A percentile compares a stretch with the other conserved stretches of the same genome.
Conservation (phyloP, 2,888 invertebrate genomes). For the Tetragonula carbonaria region DNA sequence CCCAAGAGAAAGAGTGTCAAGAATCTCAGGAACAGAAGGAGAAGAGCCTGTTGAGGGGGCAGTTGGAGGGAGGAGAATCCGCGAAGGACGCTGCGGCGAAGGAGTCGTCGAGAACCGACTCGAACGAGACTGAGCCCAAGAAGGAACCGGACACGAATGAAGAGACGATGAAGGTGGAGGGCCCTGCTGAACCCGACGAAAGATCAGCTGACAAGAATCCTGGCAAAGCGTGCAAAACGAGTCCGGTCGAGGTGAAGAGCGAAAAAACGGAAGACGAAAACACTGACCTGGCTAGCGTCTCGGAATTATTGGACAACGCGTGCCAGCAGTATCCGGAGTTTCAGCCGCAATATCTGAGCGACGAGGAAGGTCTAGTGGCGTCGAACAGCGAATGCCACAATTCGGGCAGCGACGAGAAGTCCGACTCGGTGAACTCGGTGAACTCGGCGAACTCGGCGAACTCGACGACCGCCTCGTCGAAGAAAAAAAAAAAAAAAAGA, state of each 20-base stretch:
- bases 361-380: constrained; percentile 92
- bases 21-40: constrained; percentile 67
- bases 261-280: constrained; percentile 83
- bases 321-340: constrained; percentile 84
- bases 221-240: constrained; percentile 52
- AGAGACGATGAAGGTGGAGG: constrained; percentile 2
- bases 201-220: constrained; percentile 79
- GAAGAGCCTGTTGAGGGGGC: constrained; percentile 77
- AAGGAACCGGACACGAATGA: constrained; percentile 36
- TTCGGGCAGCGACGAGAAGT: constrained; percentile 93
- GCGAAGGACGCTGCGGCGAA: constrained; percentile 68
- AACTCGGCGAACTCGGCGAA: constrained; percentile 76
- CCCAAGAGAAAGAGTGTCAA: constrained; percentile 75
- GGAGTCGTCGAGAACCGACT: constrained; percentile 60
- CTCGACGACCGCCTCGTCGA: constrained; percentile 83
- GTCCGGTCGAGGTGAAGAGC: constrained; percentile 25
- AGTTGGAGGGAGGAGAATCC: constrained; percentile 72
- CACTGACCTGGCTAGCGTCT: constrained; percentile 91
- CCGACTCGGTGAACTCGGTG: constrained; percentile 86
- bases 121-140: constrained; percentile 66
- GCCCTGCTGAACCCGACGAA: no score
- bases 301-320: constrained; percentile 91
- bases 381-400: constrained; percentile 93
- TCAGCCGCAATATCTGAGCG: constrained; percentile 84
- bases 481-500: constrained; percentile 76